Percentiles rank a stretch among this genome's conserved stretches.
These are phyloP conservation scores for Atrina japonica DNA, from an alignment of 2,888 invertebrate genomes.

Conservation along the genomic window DNA sequence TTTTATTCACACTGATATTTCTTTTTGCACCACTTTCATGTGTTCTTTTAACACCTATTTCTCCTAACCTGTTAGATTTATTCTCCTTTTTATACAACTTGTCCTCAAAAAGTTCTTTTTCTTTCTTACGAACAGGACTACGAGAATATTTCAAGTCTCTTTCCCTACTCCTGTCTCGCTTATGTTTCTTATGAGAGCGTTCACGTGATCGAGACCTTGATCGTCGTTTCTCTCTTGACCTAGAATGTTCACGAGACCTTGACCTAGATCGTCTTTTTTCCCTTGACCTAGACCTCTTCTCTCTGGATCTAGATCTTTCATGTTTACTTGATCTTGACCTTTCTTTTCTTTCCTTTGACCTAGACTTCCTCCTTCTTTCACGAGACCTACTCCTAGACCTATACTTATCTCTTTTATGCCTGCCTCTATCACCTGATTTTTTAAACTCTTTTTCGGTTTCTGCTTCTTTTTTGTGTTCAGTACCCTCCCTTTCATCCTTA, in stretches of 20 bases:
- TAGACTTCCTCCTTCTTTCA: constrained; percentile 43
- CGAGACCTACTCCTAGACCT: constrained; percentile 53
- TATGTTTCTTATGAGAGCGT: constrained; percentile 33
- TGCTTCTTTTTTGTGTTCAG: constrained; percentile 13
- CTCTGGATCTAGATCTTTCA: constrained; percentile 53
- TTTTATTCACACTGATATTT: neutral
- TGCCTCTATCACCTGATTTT: neutral
- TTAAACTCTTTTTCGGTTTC: constrained; percentile 7
- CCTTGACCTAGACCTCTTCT: constrained; percentile 55
- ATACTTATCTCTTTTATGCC: constrained; percentile 18
- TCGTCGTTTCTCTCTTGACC: constrained; percentile 42
- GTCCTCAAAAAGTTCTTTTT: constrained; percentile 19
- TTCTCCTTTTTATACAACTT: constrained; percentile 3
- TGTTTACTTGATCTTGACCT: constrained; percentile 41
- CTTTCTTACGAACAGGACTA: constrained; percentile 34
- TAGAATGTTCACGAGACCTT: constrained; percentile 44
- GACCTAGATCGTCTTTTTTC: constrained; percentile 53
- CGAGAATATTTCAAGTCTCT: constrained; percentile 19
- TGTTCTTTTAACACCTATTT: constrained; percentile 5
- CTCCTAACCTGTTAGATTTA: constrained; percentile 9
- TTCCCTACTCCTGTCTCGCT: constrained; percentile 36
- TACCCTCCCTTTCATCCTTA: constrained; percentile 24
- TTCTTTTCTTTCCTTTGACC: constrained; percentile 26
- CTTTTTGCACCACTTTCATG: constrained; percentile 16
- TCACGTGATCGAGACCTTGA: constrained; percentile 27